phyloP scores from a whole-genome alignment of 2,797 vertebrate genomes.

The Rhabdophis nuchalis region DNA sequence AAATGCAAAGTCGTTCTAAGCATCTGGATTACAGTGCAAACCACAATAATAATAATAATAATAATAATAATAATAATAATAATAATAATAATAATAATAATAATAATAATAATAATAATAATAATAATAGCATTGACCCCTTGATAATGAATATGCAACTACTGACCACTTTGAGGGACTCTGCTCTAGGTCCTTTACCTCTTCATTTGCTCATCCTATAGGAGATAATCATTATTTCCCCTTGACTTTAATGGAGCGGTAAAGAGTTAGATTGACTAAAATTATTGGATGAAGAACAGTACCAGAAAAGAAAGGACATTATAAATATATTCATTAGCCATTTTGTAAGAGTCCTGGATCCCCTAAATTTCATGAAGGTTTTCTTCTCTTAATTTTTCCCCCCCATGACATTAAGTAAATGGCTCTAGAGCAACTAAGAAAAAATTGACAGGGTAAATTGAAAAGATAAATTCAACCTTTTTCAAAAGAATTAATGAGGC shows the following conservation, averaged over 20 bases:
- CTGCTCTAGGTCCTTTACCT: neutral
- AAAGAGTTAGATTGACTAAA: neutral
- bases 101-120: too few species aligned
- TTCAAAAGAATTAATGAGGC: slow-evolving; percentile 24
- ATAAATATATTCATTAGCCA: neutral
- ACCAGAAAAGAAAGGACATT: neutral
- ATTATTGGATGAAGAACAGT: neutral
- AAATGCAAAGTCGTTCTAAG: neutral
- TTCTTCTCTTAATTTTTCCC: neutral
- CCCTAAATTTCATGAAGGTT: neutral
- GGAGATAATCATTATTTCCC: neutral
- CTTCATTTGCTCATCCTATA: neutral
- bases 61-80: too few species aligned
- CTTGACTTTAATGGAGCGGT: neutral
- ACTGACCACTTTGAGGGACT: neutral
- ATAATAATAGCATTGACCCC: neutral
- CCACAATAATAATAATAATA: neutral
- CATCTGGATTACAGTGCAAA: neutral
- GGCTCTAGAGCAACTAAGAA: slow-evolving; percentile 8
- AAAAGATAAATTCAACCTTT: neutral
- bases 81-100: too few species aligned
- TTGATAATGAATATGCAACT: neutral
- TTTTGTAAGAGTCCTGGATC: neutral
- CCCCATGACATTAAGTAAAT: slow-evolving; percentile 10
- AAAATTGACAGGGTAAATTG: neutral